Base-by-base conservation (phyloP, 2,113 vertebrate species). In the Bostrychus sinensis region DNA sequence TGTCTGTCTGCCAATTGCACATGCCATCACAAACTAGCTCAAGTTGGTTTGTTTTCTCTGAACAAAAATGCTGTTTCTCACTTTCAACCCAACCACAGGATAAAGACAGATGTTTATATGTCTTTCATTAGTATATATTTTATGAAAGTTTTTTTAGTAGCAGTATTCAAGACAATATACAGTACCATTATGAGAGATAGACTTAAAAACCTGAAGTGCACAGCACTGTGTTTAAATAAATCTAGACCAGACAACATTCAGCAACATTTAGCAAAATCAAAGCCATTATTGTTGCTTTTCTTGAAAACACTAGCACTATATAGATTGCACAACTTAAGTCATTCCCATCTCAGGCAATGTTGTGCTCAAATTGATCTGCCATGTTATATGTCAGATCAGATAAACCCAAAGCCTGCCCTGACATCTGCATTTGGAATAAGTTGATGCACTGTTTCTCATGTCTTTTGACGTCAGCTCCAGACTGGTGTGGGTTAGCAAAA, bases 311-410 rank as follows among this genome's bases (percentile, higher is more conserved):
- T 13, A 16, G 30, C 26, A 16, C 39, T 19, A 25, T 72, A 66
- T 58, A 56, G 62, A 66, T 42, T 9, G 60, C 58, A 50, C 69
- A 23, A 56, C 50, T 20, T 46, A 55, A 77, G 51, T 78, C 64
- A 41, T 78, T 69, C 57, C 69, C 14, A 57, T 57, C 66, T 76
- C 14, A 46, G 79, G 77, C 69, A 48, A 46, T 12, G 36, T n/a
- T 91, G 92, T 90, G 92, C 90, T 77, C 84, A 82, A 89, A 89
- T 87, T 81, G 89, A 92, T 93, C 60, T 86, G 91, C 91, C 90
- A 93, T 93, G 93, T 92, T 94, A 88, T 46, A 55, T 84, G 92
- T 93, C 93, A 86, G 89, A 93, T 89, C 89, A 94, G 91, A 94
- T 92, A 91, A 94, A 86, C 50, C 86, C 87, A 90, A 87, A 93